Percentiles rank a stretch among this genome's conserved stretches.
These are phyloP conservation scores for Rutpela maculata DNA, from an alignment of 2,888 invertebrate genomes.

Conservation along the genomic window DNA sequence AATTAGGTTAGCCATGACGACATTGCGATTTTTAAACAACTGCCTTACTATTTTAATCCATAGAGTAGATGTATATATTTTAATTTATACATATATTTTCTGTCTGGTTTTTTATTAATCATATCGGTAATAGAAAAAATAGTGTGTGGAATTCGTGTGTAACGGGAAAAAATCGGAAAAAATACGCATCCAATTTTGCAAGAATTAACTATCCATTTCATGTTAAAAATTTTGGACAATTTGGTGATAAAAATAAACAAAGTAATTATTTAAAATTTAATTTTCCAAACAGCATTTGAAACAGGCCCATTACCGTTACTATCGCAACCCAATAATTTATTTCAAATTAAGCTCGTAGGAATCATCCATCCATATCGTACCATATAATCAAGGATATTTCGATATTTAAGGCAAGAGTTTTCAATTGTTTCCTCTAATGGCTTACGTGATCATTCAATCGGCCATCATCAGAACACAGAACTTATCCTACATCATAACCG, in stretches of 20 bases:
- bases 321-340: constrained; percentile 48
- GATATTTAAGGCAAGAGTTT: constrained; percentile 53
- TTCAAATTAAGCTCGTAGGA: constrained; percentile 44
- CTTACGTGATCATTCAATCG: constrained; percentile 57
- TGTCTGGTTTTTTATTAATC: too few relatives aligned
- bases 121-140: too few relatives aligned
- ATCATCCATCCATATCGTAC: constrained; percentile 47
- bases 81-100: too few relatives aligned
- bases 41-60: too few relatives aligned
- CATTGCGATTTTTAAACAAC: too few relatives aligned
- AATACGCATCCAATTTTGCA: too few relatives aligned
- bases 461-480: constrained; percentile 43
- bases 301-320: background rate
- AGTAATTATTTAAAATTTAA: background rate
- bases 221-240: background rate
- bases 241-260: background rate
- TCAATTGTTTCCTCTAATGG: constrained; percentile 56
- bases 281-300: background rate
- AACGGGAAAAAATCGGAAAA: too few relatives aligned
- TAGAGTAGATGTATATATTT: too few relatives aligned
- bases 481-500: background rate
- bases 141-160: too few relatives aligned
- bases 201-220: too few relatives aligned
- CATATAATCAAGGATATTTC: constrained; percentile 49
- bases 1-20: too few relatives aligned